Evolutionary conservation across 2,113 vertebrate species (phyloP).

Genomic region (Toxotes chatareus): DNA sequence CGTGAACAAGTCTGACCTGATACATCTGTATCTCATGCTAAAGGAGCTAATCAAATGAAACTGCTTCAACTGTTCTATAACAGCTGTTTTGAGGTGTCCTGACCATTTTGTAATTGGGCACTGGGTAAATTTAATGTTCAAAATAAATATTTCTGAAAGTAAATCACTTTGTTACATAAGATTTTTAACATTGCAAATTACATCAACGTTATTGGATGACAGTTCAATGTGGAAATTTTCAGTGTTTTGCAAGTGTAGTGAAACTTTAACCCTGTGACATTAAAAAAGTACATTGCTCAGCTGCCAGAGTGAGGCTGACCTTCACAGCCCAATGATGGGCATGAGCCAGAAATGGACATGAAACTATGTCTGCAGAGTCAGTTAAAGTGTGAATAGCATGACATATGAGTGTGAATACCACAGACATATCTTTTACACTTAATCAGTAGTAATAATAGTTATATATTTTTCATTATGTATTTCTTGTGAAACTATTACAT

Average conservation of each 20-base stretch:
- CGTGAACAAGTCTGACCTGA: no score
- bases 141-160: no score
- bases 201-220: no score
- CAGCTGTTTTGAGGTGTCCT: no score
- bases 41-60: not conserved
- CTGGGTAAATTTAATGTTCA: no score
- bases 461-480: not conserved
- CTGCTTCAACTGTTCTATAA: not conserved
- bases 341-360: conserved; percentile 58
- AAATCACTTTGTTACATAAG: no score
- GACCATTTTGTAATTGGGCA: no score
- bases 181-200: no score
- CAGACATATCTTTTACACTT: conserved; percentile 50
- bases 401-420: conserved; percentile 65
- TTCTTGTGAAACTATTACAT: not conserved
- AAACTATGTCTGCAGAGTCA: conserved; percentile 44
- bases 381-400: conserved; percentile 60
- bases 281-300: conserved; percentile 6
- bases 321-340: conserved; percentile 35
- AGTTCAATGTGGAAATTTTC: no score
- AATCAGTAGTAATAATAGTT: conserved; percentile 3
- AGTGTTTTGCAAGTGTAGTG: no score
- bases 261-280: no score
- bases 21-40: not conserved
- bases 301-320: conserved; percentile 31